Percentiles rank a stretch among this genome's conserved stretches.
phyloP scores from a whole-genome alignment of 2,797 vertebrate genomes.

The Enteromius radiatus region DNA sequence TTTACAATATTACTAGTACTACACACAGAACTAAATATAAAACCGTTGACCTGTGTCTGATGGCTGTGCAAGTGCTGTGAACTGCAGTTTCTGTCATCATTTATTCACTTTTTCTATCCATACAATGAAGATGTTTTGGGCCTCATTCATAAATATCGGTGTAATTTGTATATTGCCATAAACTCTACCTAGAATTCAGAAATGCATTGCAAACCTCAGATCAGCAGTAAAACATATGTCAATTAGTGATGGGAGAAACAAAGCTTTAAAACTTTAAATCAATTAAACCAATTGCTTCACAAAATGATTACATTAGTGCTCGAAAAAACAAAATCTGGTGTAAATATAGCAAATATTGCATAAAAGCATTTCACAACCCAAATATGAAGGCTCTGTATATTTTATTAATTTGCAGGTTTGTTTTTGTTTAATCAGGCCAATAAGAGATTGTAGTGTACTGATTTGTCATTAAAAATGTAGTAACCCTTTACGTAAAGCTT shows the following conservation, averaged over 20 bases:
- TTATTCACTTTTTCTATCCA: not conserved
- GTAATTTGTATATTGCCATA: not conserved
- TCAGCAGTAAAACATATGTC: not conserved
- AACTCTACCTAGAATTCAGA: not conserved
- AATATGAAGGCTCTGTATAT: not conserved
- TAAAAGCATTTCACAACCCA: not conserved
- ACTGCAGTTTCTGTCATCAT: not conserved
- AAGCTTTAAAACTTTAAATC: not conserved
- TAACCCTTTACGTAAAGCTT: not conserved
- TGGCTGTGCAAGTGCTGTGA: constrained; percentile 6
- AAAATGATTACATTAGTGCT: not conserved
- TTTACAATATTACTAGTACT: constrained; percentile 4
- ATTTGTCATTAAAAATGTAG: not conserved
- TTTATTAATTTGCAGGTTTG: not conserved
- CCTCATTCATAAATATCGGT: not conserved
- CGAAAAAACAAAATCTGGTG: not conserved
- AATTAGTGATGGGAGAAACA: not conserved
- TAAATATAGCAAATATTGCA: not conserved
- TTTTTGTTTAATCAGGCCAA: not conserved
- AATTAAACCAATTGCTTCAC: not conserved
- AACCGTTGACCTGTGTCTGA: not conserved
- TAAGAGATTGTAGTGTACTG: not conserved
- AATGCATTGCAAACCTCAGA: not conserved
- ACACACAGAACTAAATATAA: not conserved
- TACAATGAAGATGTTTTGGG: not conserved